Base-by-base conservation (phyloP, 2,888 invertebrate species). In the Acleris laterana region DNA sequence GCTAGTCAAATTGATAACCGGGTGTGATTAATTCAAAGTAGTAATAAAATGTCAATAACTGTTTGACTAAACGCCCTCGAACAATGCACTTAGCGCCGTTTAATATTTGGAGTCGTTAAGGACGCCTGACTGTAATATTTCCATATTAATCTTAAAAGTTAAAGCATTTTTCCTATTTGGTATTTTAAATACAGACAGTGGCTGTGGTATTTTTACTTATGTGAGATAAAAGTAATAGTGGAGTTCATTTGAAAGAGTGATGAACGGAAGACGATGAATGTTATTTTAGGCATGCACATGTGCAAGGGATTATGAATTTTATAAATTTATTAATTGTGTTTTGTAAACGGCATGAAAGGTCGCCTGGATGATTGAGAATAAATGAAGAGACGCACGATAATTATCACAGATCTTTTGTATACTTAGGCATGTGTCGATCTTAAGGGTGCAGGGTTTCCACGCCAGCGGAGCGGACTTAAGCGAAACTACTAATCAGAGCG, bases 151-250 rank as follows among this genome's bases (percentile, higher is more conserved):
- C 84, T 87, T 87, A 86, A 78, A 85, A 85, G 80, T 88, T 81
- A 74, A 85, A 88, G 90, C 91, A 90, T 92, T 91, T 86, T 90
- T 92, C 90, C 91, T 92, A 92, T 92, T 93, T 87, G 93, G 92
- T 92, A 91, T 92, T 92, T 89, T 91, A 88, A 90, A 91, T 92
- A 93, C 92, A 92, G 91, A 90, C 90, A 90, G 92, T 93, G 93
- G 93, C 93, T 93, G 93, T 93, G 93, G 93, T 93, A 92, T 92
- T 86, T 90, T 91, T 88, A 91, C 90, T 89, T 90, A 89, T 85
- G 84, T 89, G 89, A 89, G 80, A 81, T 87, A 87, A 85, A 74
- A 81, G 87, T 85, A 87, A 81, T 82, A 82, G 75, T 61, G 67
- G 62, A 46, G 56, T 57, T 66, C 57, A 65, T 80, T 74, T 85